Evolutionary conservation across 2,113 vertebrate species (phyloP).

Genomic region (Taurulus bubalis): DNA sequence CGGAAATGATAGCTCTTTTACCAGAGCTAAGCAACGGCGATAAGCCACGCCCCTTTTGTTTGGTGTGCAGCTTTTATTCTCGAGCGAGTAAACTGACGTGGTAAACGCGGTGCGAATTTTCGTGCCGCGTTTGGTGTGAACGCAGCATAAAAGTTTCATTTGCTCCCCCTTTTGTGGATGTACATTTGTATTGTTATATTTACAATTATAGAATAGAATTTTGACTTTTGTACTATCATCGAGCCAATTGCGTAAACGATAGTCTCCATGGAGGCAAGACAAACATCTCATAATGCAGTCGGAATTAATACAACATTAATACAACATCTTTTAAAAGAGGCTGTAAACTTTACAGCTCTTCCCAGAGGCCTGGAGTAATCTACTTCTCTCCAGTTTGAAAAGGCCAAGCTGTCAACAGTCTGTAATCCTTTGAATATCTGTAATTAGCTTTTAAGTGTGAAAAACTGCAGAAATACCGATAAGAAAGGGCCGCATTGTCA

Average conservation of each 20-base stretch:
- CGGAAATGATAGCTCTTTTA: too few species aligned
- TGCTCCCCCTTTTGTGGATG: not conserved
- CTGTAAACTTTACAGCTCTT: not conserved
- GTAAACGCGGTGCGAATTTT: too few species aligned
- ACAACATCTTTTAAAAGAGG: not conserved
- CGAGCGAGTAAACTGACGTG: too few species aligned
- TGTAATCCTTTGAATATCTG: constrained; percentile 30
- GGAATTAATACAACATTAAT: not conserved
- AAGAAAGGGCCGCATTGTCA: too few species aligned
- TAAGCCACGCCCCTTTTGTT: too few species aligned
- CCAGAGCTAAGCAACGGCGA: too few species aligned
- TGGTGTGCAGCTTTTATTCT: too few species aligned
- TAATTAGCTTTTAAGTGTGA: constrained; percentile 17
- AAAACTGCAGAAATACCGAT: constrained; percentile 11
- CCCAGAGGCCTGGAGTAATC: constrained; percentile 12
- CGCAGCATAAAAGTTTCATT: not conserved
- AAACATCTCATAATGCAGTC: not conserved
- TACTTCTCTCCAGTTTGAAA: constrained; percentile 5
- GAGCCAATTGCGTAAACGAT: not conserved
- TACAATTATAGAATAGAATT: not conserved
- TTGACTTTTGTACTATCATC: not conserved
- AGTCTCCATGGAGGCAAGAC: not conserved
- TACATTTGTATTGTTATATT: too few species aligned
- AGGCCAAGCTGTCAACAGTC: constrained; percentile 28
- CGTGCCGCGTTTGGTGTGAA: too few species aligned